phyloP scores from a whole-genome alignment of 2,113 vertebrate genomes.

The Azemiops feae region DNA sequence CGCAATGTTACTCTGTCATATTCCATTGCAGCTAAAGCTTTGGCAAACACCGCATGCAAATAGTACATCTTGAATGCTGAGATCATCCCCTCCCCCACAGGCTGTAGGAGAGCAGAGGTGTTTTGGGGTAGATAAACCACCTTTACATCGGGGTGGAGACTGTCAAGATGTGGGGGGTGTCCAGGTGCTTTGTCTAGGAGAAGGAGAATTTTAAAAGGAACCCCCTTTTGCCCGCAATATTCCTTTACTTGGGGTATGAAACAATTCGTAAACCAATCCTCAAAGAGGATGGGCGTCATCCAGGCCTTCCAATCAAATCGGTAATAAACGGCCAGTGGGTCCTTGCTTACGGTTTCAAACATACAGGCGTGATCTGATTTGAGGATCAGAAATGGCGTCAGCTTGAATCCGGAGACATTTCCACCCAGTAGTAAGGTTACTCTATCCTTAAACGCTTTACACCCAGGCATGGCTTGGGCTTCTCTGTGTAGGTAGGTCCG shows the following conservation, averaged over 20 bases:
- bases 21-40: not conserved
- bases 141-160: not conserved
- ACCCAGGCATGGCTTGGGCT: not conserved
- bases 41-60: not conserved
- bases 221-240: not conserved
- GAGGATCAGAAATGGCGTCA: not conserved
- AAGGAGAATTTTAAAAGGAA: not conserved
- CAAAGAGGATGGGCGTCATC: not conserved
- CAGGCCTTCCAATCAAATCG: not conserved
- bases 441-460: not conserved
- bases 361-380: not conserved
- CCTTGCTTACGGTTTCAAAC: not conserved
- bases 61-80: not conserved
- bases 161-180: not conserved
- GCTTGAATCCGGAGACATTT: not conserved
- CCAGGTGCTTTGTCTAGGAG: not conserved
- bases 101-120: not conserved
- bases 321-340: not conserved
- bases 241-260: not conserved
- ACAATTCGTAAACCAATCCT: not conserved
- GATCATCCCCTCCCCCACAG: not conserved
- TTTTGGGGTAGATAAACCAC: not conserved
- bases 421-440: not conserved
- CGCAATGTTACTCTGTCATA: not conserved
- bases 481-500: not conserved